These are phyloP conservation scores for Drosophila trichaetosa DNA, from an alignment of 2,888 invertebrate genomes.

Conservation along the genomic window DNA sequence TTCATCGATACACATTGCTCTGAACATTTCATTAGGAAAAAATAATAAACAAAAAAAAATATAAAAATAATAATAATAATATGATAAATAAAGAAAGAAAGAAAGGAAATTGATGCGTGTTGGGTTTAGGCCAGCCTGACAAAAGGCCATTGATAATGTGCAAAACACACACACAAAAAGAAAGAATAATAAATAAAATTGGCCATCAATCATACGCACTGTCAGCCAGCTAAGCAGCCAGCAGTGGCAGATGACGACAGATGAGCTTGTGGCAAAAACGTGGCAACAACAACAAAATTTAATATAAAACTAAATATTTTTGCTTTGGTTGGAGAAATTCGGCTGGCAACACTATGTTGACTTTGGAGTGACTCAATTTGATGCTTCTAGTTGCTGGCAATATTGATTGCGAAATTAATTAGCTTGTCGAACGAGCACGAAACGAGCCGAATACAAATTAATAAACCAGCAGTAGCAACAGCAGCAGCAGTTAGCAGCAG, in stretches of 20 bases:
- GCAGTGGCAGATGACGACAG: constrained; percentile 42
- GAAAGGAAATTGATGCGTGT: constrained; percentile 19
- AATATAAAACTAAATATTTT: constrained; percentile 15
- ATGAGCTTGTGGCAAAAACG: constrained; percentile 35
- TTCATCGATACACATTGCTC: constrained; percentile 9
- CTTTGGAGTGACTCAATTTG: constrained; percentile 72
- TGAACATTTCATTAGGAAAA: constrained; percentile 18
- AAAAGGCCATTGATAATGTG: constrained; percentile 26
- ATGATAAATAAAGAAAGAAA: neutral
- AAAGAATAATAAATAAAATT: constrained; percentile 19
- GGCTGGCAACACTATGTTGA: constrained; percentile 57
- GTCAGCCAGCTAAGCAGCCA: constrained; percentile 40
- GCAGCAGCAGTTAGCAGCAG: neutral
- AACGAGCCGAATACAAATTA: constrained; percentile 41
- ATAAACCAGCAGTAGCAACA: constrained; percentile 2
- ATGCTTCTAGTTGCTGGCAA: constrained; percentile 48
- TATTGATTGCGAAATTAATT: constrained; percentile 76
- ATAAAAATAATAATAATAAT: neutral
- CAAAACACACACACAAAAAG: neutral
- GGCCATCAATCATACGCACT: constrained; percentile 71
- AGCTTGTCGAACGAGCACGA: constrained; percentile 59
- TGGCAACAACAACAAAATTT: too few species aligned
- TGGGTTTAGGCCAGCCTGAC: constrained; percentile 16
- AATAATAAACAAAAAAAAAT: neutral
- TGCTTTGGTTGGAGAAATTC: constrained; percentile 38